Percentiles rank a stretch among this genome's conserved stretches.
Conservation (phyloP, 2,113 vertebrate species). For the Synodontis membranacea region DNA sequence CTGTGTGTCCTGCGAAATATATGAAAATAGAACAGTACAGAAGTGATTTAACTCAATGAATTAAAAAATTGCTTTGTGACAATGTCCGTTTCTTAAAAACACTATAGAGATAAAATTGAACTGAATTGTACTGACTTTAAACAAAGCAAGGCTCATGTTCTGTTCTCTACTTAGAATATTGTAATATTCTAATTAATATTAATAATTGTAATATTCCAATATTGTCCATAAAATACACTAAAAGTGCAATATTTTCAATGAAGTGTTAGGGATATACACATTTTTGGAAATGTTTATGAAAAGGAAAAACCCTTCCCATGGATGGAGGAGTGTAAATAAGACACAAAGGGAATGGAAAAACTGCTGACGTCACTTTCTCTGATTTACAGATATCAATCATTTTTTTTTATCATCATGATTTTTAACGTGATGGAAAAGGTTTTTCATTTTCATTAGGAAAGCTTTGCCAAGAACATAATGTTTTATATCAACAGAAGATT, state of each 20-base stretch:
- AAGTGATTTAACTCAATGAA: neutral
- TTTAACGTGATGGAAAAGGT: neutral
- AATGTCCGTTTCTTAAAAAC: too few species aligned
- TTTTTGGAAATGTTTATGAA: neutral
- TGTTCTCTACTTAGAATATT: neutral
- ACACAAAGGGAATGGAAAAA: neutral
- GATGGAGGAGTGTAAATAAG: neutral
- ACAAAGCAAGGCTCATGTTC: neutral
- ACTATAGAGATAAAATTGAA: too few species aligned
- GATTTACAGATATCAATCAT: neutral
- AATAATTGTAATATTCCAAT: neutral
- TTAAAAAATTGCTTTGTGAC: too few species aligned
- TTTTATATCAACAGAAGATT: too few species aligned
- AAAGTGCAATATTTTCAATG: neutral
- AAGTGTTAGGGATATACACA: neutral
- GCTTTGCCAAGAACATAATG: neutral
- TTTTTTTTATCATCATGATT: neutral
- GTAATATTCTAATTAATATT: neutral
- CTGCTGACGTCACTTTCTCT: neutral
- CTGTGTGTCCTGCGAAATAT: conserved; percentile 68
- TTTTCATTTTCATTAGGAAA: neutral
- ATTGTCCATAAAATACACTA: neutral
- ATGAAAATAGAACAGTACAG: neutral
- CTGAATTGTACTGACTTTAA: too few species aligned
- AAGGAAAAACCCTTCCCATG: neutral